Conservation (phyloP, 2,113 vertebrate species). For the Eulemur macaco region DNA sequence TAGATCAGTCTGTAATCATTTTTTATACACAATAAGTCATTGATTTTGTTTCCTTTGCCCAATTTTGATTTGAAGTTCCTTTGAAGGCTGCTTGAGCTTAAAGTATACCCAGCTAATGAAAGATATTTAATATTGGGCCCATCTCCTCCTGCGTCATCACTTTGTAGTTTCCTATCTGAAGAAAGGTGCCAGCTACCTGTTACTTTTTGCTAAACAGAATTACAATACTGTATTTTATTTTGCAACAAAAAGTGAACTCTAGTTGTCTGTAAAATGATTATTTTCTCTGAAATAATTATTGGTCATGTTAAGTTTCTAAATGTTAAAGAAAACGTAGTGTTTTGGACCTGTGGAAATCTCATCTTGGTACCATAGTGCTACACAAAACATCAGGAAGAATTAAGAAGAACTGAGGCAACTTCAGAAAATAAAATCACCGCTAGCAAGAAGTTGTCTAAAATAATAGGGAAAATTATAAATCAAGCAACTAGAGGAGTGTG, state of each 20-base stretch:
- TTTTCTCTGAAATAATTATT: slow-evolving; percentile 5
- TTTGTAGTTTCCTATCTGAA: neutral
- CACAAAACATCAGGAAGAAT: neutral
- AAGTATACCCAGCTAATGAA: neutral
- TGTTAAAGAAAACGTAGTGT: slow-evolving; percentile 25
- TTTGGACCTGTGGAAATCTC: neutral
- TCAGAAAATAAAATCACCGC: neutral
- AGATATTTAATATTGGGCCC: neutral
- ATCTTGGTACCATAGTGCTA: neutral
- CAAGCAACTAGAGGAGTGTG: neutral
- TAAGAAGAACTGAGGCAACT: neutral
- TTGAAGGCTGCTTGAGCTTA: neutral
- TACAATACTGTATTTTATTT: slow-evolving; percentile 24
- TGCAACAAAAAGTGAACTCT: neutral
- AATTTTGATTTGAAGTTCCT: neutral
- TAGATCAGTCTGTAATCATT: neutral
- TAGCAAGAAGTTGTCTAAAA: neutral
- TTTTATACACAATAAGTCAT: neutral
- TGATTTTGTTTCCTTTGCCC: neutral
- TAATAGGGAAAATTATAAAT: neutral
- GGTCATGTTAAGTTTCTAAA: neutral
- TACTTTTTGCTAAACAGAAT: neutral
- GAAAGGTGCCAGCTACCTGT: neutral
- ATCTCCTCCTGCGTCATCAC: neutral
- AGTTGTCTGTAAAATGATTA: neutral